Base-by-base conservation (phyloP, 2,113 vertebrate species). In the Verasper variegatus region DNA sequence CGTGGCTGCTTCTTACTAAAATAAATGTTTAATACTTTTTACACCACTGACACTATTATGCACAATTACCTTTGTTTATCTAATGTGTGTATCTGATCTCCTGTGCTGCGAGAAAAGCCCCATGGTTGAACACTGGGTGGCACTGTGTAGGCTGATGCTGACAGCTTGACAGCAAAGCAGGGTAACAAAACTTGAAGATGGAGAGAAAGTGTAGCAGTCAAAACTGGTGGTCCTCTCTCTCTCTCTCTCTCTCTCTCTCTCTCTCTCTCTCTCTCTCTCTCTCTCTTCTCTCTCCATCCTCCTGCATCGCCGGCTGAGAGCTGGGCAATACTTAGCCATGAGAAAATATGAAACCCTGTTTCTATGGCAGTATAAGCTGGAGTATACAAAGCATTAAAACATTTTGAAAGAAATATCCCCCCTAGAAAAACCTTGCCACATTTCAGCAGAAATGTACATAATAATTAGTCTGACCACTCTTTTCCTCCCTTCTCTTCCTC, bases 101-200 rank as follows among this genome's bases (percentile, higher is more conserved):
- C 12, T 10, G 10, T 54, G 76, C 67, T 68, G 54, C 37, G 18
- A 11, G 2, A 56, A 49, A 71, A 45, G 40, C 4, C 14, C 66
- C n/a, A 1, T 11, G 18, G 26, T 64, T 86, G 83, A 82, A 86
- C 96, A 97, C 96, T 96, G 95, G 96, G 94, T 95, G 96, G 96
- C 96, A 95, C 91, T 96, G 95, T 95, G 79, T 69, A 77, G 80
- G 67, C 83, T 81, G 73, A 71, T 67, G 72, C 56, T 58, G 68
- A 79, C 37, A 9, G 24, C 5, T 4, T 35, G 49, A 69, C 72
- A 81, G 67, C 67, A 37, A 60, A 66, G 81, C 68, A 70, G 31
- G 64, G 31, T 18, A 27, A 61, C 59, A 66, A n/a, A 52, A 59
- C 31, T 21, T 56, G 27, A 64, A 51, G 71, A 83, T 56, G 70